These are phyloP conservation scores for Trissoscelio sp. DNA, from an alignment of 2,888 invertebrate species.

Conservation along the genomic window DNA sequence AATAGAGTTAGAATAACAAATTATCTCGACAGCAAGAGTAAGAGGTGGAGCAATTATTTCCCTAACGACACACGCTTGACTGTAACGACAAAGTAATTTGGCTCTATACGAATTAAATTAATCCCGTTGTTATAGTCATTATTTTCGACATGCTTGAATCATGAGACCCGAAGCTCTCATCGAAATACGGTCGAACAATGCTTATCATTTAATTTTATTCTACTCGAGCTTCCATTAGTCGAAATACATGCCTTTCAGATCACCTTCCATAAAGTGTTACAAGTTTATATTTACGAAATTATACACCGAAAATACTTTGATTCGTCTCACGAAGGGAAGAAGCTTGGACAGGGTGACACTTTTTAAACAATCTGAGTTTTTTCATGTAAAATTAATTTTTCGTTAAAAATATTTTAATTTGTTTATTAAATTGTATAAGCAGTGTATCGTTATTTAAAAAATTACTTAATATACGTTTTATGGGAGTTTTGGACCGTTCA, in stretches of 20 bases:
- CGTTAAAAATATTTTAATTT: too few species aligned
- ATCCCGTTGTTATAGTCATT: constrained; percentile 48
- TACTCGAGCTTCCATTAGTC: neutral
- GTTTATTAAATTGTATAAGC: too few species aligned
- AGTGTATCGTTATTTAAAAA: too few species aligned
- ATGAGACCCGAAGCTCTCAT: constrained; percentile 27
- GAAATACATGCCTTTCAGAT: neutral
- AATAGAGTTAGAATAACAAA: constrained; percentile 63
- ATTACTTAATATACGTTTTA: too few species aligned
- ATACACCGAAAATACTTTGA: neutral
- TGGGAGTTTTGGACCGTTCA: too few species aligned
- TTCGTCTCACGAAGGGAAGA: too few species aligned
- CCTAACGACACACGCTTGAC: constrained; percentile 58
- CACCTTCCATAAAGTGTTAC: constrained; percentile 2
- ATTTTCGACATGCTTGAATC: constrained; percentile 56
- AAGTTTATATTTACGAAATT: neutral
- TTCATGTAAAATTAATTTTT: too few species aligned
- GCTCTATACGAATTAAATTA: constrained; percentile 58
- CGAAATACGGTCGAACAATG: constrained; percentile 31
- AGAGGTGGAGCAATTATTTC: constrained; percentile 63
- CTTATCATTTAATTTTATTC: constrained; percentile 34
- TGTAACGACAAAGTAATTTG: constrained; percentile 61
- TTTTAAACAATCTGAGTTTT: too few species aligned
- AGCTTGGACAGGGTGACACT: too few species aligned
- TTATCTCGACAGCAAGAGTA: constrained; percentile 54